phyloP scores from a whole-genome alignment of 2,797 vertebrate genomes.

The Brotogeris chrysoptera region DNA sequence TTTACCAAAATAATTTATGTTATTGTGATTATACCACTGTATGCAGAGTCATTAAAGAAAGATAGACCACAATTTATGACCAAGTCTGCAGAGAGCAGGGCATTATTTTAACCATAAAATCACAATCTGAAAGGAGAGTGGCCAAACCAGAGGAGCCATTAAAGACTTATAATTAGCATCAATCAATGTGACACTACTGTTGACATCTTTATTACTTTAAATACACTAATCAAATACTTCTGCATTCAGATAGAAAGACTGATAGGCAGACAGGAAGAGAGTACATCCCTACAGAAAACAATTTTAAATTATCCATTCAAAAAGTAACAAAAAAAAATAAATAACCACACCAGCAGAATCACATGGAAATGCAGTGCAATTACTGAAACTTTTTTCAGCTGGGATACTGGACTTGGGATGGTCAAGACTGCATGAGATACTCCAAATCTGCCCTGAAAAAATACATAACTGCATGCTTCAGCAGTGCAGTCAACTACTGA shows the following conservation, averaged over 20 bases:
- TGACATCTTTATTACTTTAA: conserved; percentile 83
- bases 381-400: not conserved
- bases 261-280: conserved; percentile 68
- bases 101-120: conserved; percentile 82
- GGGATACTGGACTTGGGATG: not conserved
- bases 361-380: not conserved
- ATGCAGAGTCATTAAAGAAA: conserved; percentile 72
- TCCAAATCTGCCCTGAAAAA: not conserved
- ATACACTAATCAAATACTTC: conserved; percentile 79
- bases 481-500: not conserved
- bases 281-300: conserved; percentile 59
- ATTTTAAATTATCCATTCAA: conserved; percentile 68
- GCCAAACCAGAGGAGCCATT: conserved; percentile 73
- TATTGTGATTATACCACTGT: conserved; percentile 70
- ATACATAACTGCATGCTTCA: not conserved
- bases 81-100: conserved; percentile 61
- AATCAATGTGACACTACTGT: conserved; percentile 76
- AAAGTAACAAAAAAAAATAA: conserved; percentile 52
- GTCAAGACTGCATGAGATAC: not conserved
- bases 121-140: conserved; percentile 72
- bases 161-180: conserved; percentile 80
- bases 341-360: conserved; percentile 16
- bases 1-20: conserved; percentile 74
- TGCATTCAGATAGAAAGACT: conserved; percentile 69
- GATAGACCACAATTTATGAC: conserved; percentile 77